Evolutionary conservation across 1,140 invertebrate species (phyloP).

Genomic region (Anoplophora glabripennis): DNA sequence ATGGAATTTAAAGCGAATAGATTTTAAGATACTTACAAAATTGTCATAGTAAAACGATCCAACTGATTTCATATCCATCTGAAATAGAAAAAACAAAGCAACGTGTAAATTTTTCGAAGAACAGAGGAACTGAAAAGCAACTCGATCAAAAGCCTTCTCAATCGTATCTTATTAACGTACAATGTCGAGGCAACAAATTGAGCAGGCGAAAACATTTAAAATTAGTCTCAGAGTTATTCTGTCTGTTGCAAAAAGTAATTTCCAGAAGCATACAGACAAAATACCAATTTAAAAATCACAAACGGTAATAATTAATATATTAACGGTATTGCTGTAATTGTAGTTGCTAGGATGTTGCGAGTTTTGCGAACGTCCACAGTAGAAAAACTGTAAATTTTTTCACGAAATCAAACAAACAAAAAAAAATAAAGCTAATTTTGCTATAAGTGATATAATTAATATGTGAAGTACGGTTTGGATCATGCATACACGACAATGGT

Average conservation of each 20-base stretch:
- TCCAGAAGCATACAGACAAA: constrained; percentile 4
- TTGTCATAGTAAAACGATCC: constrained; percentile 91
- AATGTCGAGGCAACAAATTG: background rate
- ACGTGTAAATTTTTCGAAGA: background rate
- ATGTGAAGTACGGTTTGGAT: background rate
- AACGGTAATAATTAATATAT: background rate
- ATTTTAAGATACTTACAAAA: constrained; percentile 72
- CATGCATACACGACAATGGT: constrained; percentile 6
- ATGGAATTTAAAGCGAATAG: too few species aligned
- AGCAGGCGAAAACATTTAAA: background rate
- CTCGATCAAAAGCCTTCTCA: background rate
- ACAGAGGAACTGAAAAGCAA: background rate
- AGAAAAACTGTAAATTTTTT: background rate
- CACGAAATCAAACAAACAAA: background rate
- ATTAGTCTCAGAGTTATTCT: background rate
- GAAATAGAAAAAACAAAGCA: constrained; percentile 55
- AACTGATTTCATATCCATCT: constrained; percentile 92
- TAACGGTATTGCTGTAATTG: constrained; percentile 15
- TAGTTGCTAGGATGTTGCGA: constrained; percentile 54
- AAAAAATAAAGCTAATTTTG: too few species aligned
- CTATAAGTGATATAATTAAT: too few species aligned
- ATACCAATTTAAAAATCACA: constrained; percentile 7
- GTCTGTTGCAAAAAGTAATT: background rate
- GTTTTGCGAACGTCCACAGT: constrained; percentile 10
- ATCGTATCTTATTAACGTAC: too few species aligned